Evolutionary conservation across 1,140 invertebrate species (phyloP), one percentile per base, ranked within the genome.

Genomic region (Onthophagus taurus): DNA sequence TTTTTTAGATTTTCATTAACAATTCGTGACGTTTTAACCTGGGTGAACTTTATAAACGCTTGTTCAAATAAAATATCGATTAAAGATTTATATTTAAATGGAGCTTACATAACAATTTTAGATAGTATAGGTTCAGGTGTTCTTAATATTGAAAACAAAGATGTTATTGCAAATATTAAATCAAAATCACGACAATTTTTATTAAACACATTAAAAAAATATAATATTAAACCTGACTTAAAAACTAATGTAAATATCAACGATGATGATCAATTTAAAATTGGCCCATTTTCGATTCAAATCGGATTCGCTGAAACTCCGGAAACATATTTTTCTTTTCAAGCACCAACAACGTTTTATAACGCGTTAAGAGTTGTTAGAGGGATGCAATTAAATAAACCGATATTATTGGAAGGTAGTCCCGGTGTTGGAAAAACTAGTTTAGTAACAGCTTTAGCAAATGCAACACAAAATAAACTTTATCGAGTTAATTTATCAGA

Each of bases 351-450:
- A 5, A 89, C 91, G 1, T 76, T 76, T 44, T 63, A 72, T 5
- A 99, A 99, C 72, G 76, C 83, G 2, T 67, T 91, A 18, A 75
- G 90, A 54, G 56, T 99, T 14, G 63, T 98, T 18, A 74, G 94
- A 47, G 92, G 83, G 1, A 66, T 99, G 49, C 89, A 96, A 45
- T 66, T 99, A 41, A 77, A 77, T 31, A 92, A 94, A 61, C 93
- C 96, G 0, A 78, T 99, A 39, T 72, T 99, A 35, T 63, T 99
- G 19, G 97, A 99, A 75, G 97, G 97, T 11, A 92, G 89, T 61
- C 97, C 97, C 2, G 94, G 97, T 3, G 94, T 97, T 26, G 97
- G 97, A 3, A 99, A 99, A 70, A 98, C 96, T 0, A 95, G 89
- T 58, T 70, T 97, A 31, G 83, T 99, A 2, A 78, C 81, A 34